Base-by-base conservation (phyloP, 2,888 invertebrate genomes). In the Drosophila parthenogenetica region DNA sequence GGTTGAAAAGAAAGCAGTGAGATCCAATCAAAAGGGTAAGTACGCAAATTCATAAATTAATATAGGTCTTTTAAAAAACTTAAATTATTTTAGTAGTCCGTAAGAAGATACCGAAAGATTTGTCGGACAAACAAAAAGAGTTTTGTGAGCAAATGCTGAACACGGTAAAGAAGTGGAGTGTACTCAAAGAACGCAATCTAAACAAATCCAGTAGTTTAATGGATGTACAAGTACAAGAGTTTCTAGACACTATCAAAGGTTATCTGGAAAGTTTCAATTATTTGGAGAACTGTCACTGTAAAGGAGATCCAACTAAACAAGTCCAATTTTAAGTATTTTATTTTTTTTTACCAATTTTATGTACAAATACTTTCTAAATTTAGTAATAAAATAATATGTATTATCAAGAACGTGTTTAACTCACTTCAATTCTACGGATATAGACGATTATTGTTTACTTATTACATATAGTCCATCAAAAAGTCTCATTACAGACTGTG, bases 71-170 rank as follows among this genome's bases (percentile, higher is more conserved):
- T 7, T 25, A 7, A 1, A 25, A 25, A 7, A 25, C 25, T 7
- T 7, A 5, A 8, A 29, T 29, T 29, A 5, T 8, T 29, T 29
- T 8, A 29, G 8, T 2, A 8, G 7, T 8, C 13, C 19, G 19
- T 17, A 14, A 16, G 4, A 16, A 14, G 13, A 17, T 19, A 17
- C 7, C 32, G 17, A 11, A 32, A 49, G 8, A 8, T 13, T 13
- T 49, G 7, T 49, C 51, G 8, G 2, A 1, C 16, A 16, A 42
- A 10, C 22, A 60, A 16, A 3, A 3, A 14, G 1, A 1, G 8
- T 53, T 60, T 35, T 60, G 60, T 19, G 5, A 10, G 1, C 19
- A 42, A 42, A 16, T 60, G 53, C 16, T 60, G 7, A n/a, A 3
- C 4, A 16, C 32, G 2, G 53, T 60, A 16, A 8, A 22, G 4